Evolutionary conservation across 53 echinoderm and acorn worm species (phyloP).

Genomic region (Paelopatides confundens): DNA sequence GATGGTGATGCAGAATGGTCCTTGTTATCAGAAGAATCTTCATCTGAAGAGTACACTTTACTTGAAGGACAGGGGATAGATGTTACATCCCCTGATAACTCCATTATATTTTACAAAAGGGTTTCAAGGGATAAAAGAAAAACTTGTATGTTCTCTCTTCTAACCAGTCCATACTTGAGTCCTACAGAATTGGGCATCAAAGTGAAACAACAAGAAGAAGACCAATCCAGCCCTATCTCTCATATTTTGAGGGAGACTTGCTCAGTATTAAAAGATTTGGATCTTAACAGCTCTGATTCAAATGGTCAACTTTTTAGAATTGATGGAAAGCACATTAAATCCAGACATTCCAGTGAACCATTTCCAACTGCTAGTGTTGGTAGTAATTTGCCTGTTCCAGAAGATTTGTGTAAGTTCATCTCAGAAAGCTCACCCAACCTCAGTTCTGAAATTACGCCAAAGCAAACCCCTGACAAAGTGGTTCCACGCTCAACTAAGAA

Average conservation of each 20-base stretch:
- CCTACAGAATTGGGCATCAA: not conserved
- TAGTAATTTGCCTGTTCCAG: not conserved
- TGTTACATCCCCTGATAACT: slow-evolving; percentile 89
- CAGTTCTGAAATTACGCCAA: slow-evolving; percentile 7
- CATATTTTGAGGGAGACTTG: not conserved
- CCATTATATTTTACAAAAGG: slow-evolving; percentile 53
- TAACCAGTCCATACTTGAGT: not conserved
- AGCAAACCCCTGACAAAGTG: not conserved
- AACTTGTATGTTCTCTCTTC: slow-evolving; percentile 1
- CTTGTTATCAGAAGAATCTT: not conserved
- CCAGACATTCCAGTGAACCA: not conserved
- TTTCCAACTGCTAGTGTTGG: not conserved
- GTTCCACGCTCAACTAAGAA: slow-evolving; percentile 21
- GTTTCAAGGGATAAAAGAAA: slow-evolving; percentile 22
- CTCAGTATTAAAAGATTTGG: not conserved
- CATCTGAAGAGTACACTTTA: slow-evolving; percentile 11
- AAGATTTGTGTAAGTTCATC: not conserved
- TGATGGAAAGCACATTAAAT: not conserved
- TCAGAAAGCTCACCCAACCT: slow-evolving; percentile 29
- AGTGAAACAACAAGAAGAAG: not conserved
- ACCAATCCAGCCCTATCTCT: not conserved
- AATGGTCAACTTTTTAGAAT: not conserved
- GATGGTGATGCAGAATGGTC: not conserved
- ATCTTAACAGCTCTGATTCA: not conserved
- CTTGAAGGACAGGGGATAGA: slow-evolving; percentile 74